Evolutionary conservation across 2,113 vertebrate species (phyloP).

Genomic region (Brachirus orientalis): DNA sequence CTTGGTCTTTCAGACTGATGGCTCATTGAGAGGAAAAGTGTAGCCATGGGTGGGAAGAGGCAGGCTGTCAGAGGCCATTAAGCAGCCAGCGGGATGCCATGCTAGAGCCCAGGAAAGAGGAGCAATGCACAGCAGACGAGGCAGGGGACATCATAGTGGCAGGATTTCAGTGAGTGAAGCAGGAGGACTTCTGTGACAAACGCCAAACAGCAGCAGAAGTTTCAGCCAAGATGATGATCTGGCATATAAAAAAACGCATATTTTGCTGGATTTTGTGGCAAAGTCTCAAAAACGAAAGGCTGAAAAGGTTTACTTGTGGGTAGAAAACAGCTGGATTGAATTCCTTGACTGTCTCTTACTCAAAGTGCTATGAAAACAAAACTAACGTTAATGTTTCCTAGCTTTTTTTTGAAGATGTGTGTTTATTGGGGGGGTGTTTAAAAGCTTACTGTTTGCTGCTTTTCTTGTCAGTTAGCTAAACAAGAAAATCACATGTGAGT

Average conservation of each 20-base stretch:
- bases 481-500: too few relatives aligned
- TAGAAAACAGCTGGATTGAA: too few relatives aligned
- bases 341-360: too few relatives aligned
- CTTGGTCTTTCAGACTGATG: slow-evolving; percentile 35
- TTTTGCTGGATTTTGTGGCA: background rate
- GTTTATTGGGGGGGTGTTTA: too few relatives aligned
- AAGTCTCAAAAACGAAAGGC: too few relatives aligned
- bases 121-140: slow-evolving; percentile 39
- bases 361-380: too few relatives aligned
- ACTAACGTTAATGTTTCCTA: too few relatives aligned
- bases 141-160: slow-evolving; percentile 3
- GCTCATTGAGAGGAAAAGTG: slow-evolving; percentile 45
- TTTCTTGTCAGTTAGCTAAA: too few relatives aligned
- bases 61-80: slow-evolving; percentile 65
- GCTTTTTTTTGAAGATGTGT: too few relatives aligned
- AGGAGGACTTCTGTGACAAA: background rate
- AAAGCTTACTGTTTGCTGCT: too few relatives aligned
- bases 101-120: slow-evolving; percentile 31
- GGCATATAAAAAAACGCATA: background rate
- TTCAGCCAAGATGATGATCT: slow-evolving; percentile 2
- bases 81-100: slow-evolving; percentile 42
- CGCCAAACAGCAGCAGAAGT: too few relatives aligned
- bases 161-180: slow-evolving; percentile 13
- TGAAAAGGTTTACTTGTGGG: too few relatives aligned
- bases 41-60: slow-evolving; percentile 20